phyloP scores from a whole-genome alignment of 2,888 invertebrate genomes.

The Thalpophila matura region DNA sequence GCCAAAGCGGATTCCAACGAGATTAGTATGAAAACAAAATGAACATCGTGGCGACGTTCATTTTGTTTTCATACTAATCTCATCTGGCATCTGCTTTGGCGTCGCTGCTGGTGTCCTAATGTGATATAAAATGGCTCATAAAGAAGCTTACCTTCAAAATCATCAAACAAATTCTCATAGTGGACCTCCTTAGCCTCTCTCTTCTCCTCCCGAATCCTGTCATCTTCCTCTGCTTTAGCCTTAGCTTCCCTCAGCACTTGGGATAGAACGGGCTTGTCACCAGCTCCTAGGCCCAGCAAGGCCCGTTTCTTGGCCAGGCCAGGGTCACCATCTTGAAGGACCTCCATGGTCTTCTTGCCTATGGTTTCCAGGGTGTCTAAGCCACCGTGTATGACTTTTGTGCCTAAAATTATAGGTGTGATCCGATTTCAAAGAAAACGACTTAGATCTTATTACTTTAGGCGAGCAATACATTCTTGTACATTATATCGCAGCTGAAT shows the following conservation, averaged over 20 bases:
- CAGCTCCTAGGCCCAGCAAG: slow-evolving; percentile 90
- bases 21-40: too few species aligned
- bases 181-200: slow-evolving; percentile 90
- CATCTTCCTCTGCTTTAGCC: slow-evolving; percentile 92
- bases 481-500: too few species aligned
- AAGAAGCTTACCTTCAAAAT: slow-evolving; percentile 93
- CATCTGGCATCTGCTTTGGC: too few species aligned
- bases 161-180: slow-evolving; percentile 96
- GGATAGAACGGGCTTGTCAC: slow-evolving; percentile 92
- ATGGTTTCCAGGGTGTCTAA: slow-evolving; percentile 97
- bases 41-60: too few species aligned
- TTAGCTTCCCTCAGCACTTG: slow-evolving; percentile 93
- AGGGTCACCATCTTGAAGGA: slow-evolving; percentile 97
- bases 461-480: too few species aligned
- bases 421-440: too few species aligned
- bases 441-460: too few species aligned
- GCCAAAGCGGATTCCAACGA: too few species aligned
- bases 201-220: slow-evolving; percentile 85
- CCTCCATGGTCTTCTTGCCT: slow-evolving; percentile 98
- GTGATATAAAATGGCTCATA: too few species aligned
- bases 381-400: slow-evolving; percentile 94
- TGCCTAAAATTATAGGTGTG: slow-evolving; percentile 87
- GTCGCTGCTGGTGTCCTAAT: too few species aligned
- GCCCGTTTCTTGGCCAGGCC: slow-evolving; percentile 95
- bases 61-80: too few species aligned